These are phyloP conservation scores for Coenonympha arcania DNA, from an alignment of 2,888 invertebrate genomes.

Conservation along the genomic window DNA sequence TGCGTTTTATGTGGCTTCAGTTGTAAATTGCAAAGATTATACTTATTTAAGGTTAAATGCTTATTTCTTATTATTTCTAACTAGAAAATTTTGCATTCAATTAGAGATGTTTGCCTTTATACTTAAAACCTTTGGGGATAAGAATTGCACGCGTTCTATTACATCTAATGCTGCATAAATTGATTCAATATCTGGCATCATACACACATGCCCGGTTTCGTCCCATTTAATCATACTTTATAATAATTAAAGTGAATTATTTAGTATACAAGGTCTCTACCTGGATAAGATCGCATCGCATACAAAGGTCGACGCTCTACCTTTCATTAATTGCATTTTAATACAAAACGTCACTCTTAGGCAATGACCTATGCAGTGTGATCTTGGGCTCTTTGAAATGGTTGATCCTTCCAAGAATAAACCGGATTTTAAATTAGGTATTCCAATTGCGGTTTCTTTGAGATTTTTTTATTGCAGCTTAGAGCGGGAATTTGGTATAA, in stretches of 20 bases:
- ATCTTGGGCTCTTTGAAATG: not conserved
- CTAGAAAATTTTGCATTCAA: too few relatives aligned
- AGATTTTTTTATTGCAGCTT: not conserved
- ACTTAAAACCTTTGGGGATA: too few relatives aligned
- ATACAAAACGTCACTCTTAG: slow-evolving; percentile 1
- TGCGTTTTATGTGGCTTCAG: too few relatives aligned
- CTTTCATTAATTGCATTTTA: not conserved
- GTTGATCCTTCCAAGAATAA: slow-evolving; percentile 1
- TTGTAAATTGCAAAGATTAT: too few relatives aligned
- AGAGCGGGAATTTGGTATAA: not conserved
- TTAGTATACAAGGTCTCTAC: slow-evolving; percentile 21
- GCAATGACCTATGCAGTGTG: not conserved
- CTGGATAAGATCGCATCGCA: slow-evolving; percentile 19
- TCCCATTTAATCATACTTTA: not conserved
- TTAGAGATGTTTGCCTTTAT: too few relatives aligned
- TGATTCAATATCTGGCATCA: too few relatives aligned
- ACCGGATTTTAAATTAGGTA: slow-evolving; percentile 4
- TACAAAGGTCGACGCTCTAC: slow-evolving; percentile 25
- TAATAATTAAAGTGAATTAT: slow-evolving; percentile 12
- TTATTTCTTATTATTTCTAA: too few relatives aligned
- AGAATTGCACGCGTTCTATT: too few relatives aligned
- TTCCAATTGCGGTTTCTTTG: not conserved
- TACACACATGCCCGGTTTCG: not conserved
- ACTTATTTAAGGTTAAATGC: too few relatives aligned
- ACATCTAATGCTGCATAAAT: too few relatives aligned